Evolutionary conservation across 1,140 invertebrate species (phyloP).

Genomic region (Halesus radiatus): DNA sequence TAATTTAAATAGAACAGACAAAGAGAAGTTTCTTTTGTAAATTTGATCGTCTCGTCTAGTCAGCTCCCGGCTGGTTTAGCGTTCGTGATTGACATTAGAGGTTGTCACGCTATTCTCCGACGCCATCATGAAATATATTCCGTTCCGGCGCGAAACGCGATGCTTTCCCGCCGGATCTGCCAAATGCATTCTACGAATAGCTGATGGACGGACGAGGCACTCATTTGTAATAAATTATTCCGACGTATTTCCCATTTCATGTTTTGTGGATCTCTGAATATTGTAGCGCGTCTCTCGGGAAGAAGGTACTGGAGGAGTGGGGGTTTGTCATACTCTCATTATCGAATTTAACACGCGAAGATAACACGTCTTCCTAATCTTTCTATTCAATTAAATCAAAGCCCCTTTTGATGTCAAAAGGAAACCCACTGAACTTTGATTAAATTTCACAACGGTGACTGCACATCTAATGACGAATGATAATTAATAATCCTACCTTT

Average conservation of each 20-base stretch:
- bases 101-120: constrained; percentile 16
- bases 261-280: not conserved
- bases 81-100: constrained; percentile 32
- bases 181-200: constrained; percentile 37
- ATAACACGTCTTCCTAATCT: not conserved
- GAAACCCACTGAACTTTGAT: constrained; percentile 1
- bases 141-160: constrained; percentile 20
- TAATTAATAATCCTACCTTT: no score
- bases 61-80: not conserved
- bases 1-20: not conserved
- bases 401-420: constrained; percentile 8
- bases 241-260: constrained; percentile 5
- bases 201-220: constrained; percentile 12
- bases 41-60: not conserved
- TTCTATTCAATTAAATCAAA: not conserved
- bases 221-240: constrained; percentile 5
- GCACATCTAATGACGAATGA: not conserved
- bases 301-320: no score
- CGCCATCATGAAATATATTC: constrained; percentile 46
- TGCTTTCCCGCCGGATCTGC: constrained; percentile 18
- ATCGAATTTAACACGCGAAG: constrained; percentile 8
- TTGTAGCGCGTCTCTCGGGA: not conserved
- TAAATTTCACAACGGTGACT: not conserved
- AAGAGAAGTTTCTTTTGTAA: constrained; percentile 5
- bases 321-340: not conserved